Evolutionary conservation across 2,797 vertebrate species (phyloP).

Genomic region (Melanotaenia maccullochi): DNA sequence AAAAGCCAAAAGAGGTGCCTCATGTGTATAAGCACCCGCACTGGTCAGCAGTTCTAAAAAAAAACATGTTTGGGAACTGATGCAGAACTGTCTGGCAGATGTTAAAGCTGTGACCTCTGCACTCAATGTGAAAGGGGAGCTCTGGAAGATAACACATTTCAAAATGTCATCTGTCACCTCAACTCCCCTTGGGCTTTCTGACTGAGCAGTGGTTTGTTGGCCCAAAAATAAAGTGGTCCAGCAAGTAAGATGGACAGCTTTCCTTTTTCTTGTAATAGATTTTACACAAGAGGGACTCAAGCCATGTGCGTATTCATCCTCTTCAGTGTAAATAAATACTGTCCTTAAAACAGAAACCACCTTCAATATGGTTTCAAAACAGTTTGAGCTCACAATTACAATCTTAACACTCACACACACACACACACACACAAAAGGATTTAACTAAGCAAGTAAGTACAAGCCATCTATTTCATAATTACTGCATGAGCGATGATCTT

Average conservation of each 20-base stretch:
- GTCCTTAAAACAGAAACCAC: constrained; percentile 63
- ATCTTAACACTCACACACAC: constrained; percentile 8
- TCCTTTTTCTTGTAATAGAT: background rate
- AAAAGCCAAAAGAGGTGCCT: background rate
- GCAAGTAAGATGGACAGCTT: constrained; percentile 14
- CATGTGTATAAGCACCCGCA: background rate
- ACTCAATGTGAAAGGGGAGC: constrained; percentile 48
- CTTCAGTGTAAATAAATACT: constrained; percentile 49
- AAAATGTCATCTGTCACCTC: constrained; percentile 73
- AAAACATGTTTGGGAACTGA: constrained; percentile 18
- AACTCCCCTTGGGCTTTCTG: constrained; percentile 37
- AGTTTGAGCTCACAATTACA: constrained; percentile 38
- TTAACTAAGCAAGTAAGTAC: too few species aligned
- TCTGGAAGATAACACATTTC: constrained; percentile 58
- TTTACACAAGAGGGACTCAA: constrained; percentile 21
- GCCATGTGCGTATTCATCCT: constrained; percentile 23
- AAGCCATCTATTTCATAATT: too few species aligned
- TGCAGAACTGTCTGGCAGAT: constrained; percentile 39
- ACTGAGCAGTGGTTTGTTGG: constrained; percentile 41
- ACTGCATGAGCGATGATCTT: too few species aligned
- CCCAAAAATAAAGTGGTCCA: constrained; percentile 14
- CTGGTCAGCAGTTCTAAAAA: constrained; percentile 11
- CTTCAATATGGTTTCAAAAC: constrained; percentile 50
- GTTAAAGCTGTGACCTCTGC: constrained; percentile 55
- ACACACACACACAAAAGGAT: too few species aligned